These are phyloP conservation scores for Desmodus rotundus DNA, from an alignment of 2,113 vertebrate genomes.

Conservation along the genomic window DNA sequence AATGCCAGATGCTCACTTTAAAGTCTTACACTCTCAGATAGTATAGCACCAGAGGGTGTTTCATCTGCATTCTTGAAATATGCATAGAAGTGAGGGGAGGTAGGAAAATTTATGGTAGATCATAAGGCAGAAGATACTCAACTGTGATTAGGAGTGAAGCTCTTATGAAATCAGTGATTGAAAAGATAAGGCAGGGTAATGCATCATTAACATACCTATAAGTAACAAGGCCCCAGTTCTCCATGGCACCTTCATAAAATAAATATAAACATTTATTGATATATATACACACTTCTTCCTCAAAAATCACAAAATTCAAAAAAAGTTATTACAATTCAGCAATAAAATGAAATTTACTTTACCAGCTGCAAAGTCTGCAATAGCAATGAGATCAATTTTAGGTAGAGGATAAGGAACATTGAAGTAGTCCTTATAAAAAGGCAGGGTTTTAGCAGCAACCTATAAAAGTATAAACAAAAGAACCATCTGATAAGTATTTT, in stretches of 20 bases:
- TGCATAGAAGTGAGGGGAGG: neutral
- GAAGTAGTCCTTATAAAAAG: conserved; percentile 99
- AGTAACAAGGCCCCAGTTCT: conserved; percentile 99
- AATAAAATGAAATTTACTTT: conserved; percentile 84
- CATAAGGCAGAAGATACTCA: conserved; percentile 44
- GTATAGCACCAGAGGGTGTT: neutral
- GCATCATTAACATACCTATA: conserved; percentile 90
- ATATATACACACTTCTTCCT: conserved; percentile 65
- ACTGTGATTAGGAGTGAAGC: conserved; percentile 11
- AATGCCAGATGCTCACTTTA: conserved; percentile 58
- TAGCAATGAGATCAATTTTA: conserved; percentile 99
- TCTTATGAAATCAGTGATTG: conserved; percentile 10
- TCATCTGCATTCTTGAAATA: conserved; percentile 49
- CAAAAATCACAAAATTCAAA: conserved; percentile 76
- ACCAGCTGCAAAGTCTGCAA: conserved; percentile 99
- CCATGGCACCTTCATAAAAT: conserved; percentile 98
- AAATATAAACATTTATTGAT: conserved; percentile 82
- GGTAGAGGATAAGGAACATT: conserved; percentile 98
- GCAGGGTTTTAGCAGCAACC: conserved; percentile 99
- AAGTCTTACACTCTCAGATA: conserved; percentile 44
- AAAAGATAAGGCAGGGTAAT: conserved; percentile 48
- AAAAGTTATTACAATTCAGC: conserved; percentile 71
- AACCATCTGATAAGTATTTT: conserved; percentile 57
- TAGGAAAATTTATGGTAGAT: conserved; percentile 13
- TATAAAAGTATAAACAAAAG: conserved; percentile 77